These are phyloP conservation scores for Ylistrum balloti DNA, from an alignment of 1,140 invertebrate species.

Conservation along the genomic window DNA sequence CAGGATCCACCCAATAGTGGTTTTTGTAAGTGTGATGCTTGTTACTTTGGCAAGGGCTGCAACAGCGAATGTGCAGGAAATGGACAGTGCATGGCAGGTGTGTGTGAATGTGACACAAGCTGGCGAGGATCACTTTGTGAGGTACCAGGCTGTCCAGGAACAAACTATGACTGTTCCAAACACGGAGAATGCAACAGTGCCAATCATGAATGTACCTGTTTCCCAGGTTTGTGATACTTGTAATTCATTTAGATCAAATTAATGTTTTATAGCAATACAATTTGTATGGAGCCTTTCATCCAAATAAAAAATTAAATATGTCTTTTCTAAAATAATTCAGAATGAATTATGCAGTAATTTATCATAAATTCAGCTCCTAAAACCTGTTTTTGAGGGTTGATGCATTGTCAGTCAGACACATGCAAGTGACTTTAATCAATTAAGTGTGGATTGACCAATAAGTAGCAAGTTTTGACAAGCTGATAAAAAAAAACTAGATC, in stretches of 20 bases:
- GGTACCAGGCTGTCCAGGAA: slow-evolving; percentile 68
- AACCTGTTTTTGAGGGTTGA: too few species aligned
- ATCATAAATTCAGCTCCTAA: too few species aligned
- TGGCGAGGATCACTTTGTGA: slow-evolving; percentile 69
- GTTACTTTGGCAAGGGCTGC: slow-evolving; percentile 67
- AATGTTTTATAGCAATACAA: not conserved
- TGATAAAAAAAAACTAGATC: too few species aligned
- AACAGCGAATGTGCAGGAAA: slow-evolving; percentile 65
- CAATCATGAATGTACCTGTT: slow-evolving; percentile 64
- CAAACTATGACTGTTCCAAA: slow-evolving; percentile 61
- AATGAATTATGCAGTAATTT: too few species aligned
- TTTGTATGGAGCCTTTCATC: not conserved
- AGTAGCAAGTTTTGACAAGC: too few species aligned
- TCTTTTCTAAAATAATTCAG: too few species aligned
- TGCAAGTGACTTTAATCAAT: too few species aligned
- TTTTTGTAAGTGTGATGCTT: slow-evolving; percentile 69
- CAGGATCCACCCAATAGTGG: slow-evolving; percentile 55
- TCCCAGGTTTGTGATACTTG: slow-evolving; percentile 63
- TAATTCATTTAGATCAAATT: not conserved
- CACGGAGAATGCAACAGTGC: slow-evolving; percentile 69
- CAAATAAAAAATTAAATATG: too few species aligned
- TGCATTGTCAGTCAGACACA: too few species aligned
- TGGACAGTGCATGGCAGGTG: slow-evolving; percentile 56
- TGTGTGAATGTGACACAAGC: slow-evolving; percentile 65
- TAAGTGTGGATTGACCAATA: too few species aligned